Evolutionary conservation across 2,888 invertebrate species (phyloP).

Genomic region (Trichogramma dendrolimi): DNA sequence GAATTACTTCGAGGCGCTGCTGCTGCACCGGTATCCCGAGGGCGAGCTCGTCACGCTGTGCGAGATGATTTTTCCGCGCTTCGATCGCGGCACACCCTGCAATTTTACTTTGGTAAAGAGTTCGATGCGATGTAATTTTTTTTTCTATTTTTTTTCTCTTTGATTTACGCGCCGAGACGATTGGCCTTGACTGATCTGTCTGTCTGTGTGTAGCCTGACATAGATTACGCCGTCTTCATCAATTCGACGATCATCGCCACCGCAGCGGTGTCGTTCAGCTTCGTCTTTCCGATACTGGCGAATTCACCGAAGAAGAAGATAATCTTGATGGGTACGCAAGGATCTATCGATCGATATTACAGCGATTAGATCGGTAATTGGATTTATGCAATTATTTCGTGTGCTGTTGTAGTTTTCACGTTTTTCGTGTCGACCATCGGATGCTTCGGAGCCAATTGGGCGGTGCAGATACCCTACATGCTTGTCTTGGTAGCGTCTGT

Average conservation of each 20-base stretch:
- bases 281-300: constrained; percentile 35
- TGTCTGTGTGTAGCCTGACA: constrained; percentile 39
- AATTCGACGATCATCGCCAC: constrained; percentile 47
- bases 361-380: neutral
- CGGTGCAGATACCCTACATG: constrained; percentile 43
- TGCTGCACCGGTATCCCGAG: constrained; percentile 29
- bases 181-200: neutral
- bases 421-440: constrained; percentile 40
- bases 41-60: constrained; percentile 50
- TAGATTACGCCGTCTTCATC: constrained; percentile 40
- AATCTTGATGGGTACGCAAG: constrained; percentile 37
- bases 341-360: constrained; percentile 1
- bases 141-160: neutral
- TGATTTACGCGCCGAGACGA: too few relatives aligned
- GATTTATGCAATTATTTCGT: neutral
- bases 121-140: neutral
- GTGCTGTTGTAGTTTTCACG: constrained; percentile 35
- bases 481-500: constrained; percentile 41
- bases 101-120: constrained; percentile 27
- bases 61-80: constrained; percentile 45
- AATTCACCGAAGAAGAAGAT: constrained; percentile 37
- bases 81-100: constrained; percentile 19
- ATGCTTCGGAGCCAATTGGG: constrained; percentile 46
- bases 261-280: constrained; percentile 42
- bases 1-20: constrained; percentile 49